Conservation (phyloP, 64 coral and sea anemone species). For the Cladopsammia gracilis region DNA sequence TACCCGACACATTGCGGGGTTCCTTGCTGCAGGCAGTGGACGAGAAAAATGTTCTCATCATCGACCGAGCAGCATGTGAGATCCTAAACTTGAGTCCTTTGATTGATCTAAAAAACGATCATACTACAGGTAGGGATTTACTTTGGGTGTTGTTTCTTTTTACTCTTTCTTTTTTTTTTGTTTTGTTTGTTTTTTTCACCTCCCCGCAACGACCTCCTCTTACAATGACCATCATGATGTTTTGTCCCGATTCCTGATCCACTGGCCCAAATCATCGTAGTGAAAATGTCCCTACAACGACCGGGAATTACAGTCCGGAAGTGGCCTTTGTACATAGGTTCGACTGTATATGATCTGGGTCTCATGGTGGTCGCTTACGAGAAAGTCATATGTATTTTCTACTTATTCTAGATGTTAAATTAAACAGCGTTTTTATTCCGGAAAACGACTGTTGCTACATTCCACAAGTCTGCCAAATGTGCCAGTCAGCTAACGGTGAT, state of each 20-base stretch:
- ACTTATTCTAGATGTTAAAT: not conserved
- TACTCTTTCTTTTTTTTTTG: not conserved
- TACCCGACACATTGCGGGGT: not conserved
- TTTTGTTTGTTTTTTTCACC: not conserved
- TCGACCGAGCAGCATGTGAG: not conserved
- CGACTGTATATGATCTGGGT: no score
- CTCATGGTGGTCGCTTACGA: no score
- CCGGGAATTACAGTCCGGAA: no score
- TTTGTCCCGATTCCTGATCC: no score
- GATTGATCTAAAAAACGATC: not conserved
- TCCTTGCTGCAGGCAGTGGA: not conserved
- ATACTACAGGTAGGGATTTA: not conserved
- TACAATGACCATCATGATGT: no score
- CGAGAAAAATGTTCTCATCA: conserved; percentile 2
- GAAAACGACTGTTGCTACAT: conserved; percentile 17
- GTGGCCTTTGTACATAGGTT: no score
- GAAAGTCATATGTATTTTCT: no score
- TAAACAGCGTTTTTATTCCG: conserved; percentile 16
- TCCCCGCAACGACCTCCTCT: no score
- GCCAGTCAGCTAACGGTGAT: not conserved
- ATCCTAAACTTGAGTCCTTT: not conserved
- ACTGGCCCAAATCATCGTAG: no score
- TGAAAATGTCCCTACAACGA: no score
- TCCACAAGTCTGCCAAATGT: conserved; percentile 9
- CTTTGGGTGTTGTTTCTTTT: not conserved